Evolutionary conservation across 2,113 vertebrate genomes (phyloP), one percentile per base, ranked within the genome.

Genomic region (Notechis scutatus): DNA sequence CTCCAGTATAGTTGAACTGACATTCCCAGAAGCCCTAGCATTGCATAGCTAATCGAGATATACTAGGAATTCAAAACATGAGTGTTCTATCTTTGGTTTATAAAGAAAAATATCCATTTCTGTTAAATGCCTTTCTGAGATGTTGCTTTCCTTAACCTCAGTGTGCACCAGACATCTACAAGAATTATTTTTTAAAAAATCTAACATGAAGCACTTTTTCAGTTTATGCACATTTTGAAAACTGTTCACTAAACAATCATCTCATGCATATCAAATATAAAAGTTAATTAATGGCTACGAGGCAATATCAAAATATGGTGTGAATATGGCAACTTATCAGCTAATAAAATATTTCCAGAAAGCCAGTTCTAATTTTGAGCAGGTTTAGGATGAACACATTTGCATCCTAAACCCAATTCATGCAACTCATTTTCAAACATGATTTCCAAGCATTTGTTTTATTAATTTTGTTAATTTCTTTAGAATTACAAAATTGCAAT

Each of bases 391-490:
- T 81, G 29, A 89, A 47, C 26, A n/a, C 45, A 34, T 92, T 92
- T 92, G 34, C 39, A 85, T 21, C 42, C 18, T 81, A 92, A 92
- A 81, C 64, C 85, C 69, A 47, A 39, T 85, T 74, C 57, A 74
- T 45, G 18, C 34, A 92, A 45, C 56, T 89, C 52, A 74, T 89
- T 92, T 29, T 56, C 15, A 89, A 89, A 54, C 74, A 52, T 92
- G 61, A 12, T 45, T 89, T 92, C 26, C 34, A 89, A 81, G 39
- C 1, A 24, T 74, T 92, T 81, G 87, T 92, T 92, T 89, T 47
- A 92, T 85, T 89, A 89, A 89, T 81, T 92, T 89, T 92, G 61
- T 56, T 89, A 92, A 81, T 89, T 89, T 81, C 87, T 74, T 92
- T 92, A 89, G 34, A 57, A n/a, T 56, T 42, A 47, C 29, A 57